Conservation (phyloP, 2,113 vertebrate species). For the Serinus canaria region DNA sequence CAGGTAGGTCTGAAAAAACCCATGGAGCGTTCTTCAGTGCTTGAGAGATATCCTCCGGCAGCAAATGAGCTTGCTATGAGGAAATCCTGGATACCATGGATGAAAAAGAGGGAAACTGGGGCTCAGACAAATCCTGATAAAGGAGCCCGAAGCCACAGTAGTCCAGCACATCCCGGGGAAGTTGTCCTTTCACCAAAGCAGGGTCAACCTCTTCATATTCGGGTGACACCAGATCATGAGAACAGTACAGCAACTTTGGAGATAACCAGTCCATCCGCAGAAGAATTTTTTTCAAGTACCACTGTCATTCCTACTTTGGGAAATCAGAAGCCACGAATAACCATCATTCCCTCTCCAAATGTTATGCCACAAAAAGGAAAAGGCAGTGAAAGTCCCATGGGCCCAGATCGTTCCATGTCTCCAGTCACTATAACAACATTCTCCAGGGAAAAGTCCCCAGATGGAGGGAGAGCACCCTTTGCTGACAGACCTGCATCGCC, state of each 20-base stretch:
- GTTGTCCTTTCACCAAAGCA: constrained; percentile 83
- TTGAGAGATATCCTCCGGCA: constrained; percentile 89
- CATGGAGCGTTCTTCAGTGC: constrained; percentile 78
- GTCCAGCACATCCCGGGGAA: constrained; percentile 67
- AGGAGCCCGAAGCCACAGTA: constrained; percentile 64
- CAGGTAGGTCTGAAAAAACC: constrained; percentile 86
- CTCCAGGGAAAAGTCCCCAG: constrained; percentile 84
- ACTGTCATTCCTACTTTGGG: constrained; percentile 94
- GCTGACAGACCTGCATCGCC: constrained; percentile 78
- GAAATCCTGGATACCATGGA: constrained; percentile 90
- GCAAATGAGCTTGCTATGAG: constrained; percentile 79
- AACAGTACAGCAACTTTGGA: constrained; percentile 92
- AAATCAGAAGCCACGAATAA: constrained; percentile 90
- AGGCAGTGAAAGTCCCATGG: constrained; percentile 54
- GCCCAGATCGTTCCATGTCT: constrained; percentile 81
- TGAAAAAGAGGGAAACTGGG: constrained; percentile 84
- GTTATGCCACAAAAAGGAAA: constrained; percentile 75
- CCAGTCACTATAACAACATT: constrained; percentile 93
- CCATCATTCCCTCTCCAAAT: constrained; percentile 88
- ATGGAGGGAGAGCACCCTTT: constrained; percentile 62
- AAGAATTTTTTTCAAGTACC: constrained; percentile 94
- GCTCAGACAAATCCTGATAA: constrained; percentile 72
- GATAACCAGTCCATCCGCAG: constrained; percentile 88
- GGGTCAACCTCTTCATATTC: constrained; percentile 90
- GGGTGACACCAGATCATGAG: constrained; percentile 88